Conservation (phyloP, 1,140 invertebrate genomes). For the Drosophila chauvacae region DNA sequence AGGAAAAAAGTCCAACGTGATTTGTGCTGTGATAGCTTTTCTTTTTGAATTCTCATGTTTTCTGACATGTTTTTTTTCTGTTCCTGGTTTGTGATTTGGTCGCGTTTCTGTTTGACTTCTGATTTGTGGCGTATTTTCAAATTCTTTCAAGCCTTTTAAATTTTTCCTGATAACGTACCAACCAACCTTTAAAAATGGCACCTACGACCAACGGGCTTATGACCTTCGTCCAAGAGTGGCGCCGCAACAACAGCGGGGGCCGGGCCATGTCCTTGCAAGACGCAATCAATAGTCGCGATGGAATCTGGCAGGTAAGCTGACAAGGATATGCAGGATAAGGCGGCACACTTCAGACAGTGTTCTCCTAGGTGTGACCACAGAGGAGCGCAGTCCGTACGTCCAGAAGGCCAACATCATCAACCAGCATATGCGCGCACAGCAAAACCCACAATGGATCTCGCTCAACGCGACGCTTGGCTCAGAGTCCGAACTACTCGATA, state of each 20-base stretch:
- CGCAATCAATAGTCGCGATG: conserved; percentile 26
- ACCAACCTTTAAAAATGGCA: conserved; percentile 13
- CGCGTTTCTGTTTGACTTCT: too few species aligned
- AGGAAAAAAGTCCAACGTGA: too few species aligned
- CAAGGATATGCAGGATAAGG: too few species aligned
- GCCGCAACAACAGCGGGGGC: neutral
- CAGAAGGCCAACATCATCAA: conserved; percentile 22
- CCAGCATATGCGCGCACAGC: neutral
- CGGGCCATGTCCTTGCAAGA: neutral
- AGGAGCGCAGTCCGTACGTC: conserved; percentile 40
- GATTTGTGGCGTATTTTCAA: too few species aligned
- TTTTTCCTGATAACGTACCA: neutral
- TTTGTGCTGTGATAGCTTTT: too few species aligned
- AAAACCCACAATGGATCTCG: neutral
- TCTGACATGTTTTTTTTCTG: too few species aligned
- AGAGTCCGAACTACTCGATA: neutral
- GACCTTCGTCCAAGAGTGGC: conserved; percentile 50
- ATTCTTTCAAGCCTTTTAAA: neutral
- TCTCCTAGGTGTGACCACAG: conserved; percentile 32
- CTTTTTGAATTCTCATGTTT: too few species aligned
- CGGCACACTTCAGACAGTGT: neutral
- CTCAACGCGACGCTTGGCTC: conserved; percentile 22
- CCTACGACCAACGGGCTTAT: conserved; percentile 38
- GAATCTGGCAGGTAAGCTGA: conserved; percentile 41
- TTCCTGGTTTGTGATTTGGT: too few species aligned